phyloP scores from a whole-genome alignment of 2,888 invertebrate species.

The Lepetodrilus schrolli region DNA sequence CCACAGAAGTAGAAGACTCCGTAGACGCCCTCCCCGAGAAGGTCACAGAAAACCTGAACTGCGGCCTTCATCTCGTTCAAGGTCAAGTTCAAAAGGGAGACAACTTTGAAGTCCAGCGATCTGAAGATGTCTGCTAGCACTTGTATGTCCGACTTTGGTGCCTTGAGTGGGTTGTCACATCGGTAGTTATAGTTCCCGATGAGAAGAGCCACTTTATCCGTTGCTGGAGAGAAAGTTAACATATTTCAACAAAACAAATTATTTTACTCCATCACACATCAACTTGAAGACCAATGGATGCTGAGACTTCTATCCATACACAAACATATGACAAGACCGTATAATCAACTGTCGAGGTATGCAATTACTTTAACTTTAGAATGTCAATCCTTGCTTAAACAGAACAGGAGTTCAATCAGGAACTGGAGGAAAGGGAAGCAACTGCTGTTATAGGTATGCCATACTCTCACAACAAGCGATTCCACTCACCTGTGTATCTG shows the following conservation, averaged over 20 bases:
- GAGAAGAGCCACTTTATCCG: constrained; percentile 76
- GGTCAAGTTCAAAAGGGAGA: constrained; percentile 75
- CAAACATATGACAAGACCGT: background rate
- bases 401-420: too few species aligned
- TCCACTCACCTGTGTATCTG: background rate
- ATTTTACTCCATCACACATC: background rate
- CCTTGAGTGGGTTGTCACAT: constrained; percentile 69
- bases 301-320: background rate
- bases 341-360: too few species aligned
- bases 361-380: too few species aligned
- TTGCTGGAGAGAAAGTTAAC: too few species aligned
- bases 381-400: too few species aligned
- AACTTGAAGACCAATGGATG: background rate
- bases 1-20: constrained; percentile 76
- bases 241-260: too few species aligned
- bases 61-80: constrained; percentile 74
- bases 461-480: background rate
- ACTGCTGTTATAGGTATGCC: background rate
- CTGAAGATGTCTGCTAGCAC: constrained; percentile 68
- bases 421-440: too few species aligned
- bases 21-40: constrained; percentile 74
- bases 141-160: constrained; percentile 60
- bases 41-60: constrained; percentile 73
- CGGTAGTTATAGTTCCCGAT: constrained; percentile 75
- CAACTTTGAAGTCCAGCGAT: constrained; percentile 75